These are phyloP conservation scores for Decapterus maruadsi DNA, from an alignment of 2,797 vertebrate species.

Conservation along the genomic window DNA sequence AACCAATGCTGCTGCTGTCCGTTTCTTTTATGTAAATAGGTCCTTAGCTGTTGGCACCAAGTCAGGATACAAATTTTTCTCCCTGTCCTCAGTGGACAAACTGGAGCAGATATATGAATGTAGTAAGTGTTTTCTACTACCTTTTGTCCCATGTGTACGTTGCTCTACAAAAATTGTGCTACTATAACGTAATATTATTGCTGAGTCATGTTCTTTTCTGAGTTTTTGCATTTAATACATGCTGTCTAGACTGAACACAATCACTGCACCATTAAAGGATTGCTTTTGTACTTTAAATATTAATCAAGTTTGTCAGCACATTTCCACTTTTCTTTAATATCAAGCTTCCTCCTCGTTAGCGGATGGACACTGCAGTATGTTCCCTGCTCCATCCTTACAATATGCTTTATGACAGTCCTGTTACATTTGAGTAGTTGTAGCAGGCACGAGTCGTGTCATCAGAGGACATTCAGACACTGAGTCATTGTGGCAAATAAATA, in stretches of 20 bases:
- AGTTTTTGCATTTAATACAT: slow-evolving; percentile 3
- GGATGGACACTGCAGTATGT: background rate
- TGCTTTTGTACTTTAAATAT: slow-evolving; percentile 44
- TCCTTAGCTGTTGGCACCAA: slow-evolving; percentile 98
- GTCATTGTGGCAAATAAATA: background rate
- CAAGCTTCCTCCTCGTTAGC: background rate
- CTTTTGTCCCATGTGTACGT: background rate
- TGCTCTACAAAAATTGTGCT: background rate
- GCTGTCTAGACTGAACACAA: background rate
- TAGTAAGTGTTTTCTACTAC: slow-evolving; percentile 89
- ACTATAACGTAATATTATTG: background rate
- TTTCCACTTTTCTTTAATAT: background rate
- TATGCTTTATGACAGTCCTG: background rate
- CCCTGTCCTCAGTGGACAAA: slow-evolving; percentile 98
- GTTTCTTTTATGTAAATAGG: slow-evolving; percentile 72
- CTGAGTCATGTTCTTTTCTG: background rate
- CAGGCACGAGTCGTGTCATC: background rate
- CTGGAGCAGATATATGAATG: slow-evolving; percentile 99
- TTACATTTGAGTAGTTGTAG: background rate
- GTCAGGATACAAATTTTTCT: slow-evolving; percentile 99
- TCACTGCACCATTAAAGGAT: slow-evolving; percentile 19
- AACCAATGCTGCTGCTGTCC: slow-evolving; percentile 13
- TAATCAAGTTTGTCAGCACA: slow-evolving; percentile 36
- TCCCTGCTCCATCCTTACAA: background rate
- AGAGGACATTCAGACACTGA: background rate